Evolutionary conservation across 1,140 invertebrate genomes (phyloP).

Genomic region (Harlomillsia oculata): DNA sequence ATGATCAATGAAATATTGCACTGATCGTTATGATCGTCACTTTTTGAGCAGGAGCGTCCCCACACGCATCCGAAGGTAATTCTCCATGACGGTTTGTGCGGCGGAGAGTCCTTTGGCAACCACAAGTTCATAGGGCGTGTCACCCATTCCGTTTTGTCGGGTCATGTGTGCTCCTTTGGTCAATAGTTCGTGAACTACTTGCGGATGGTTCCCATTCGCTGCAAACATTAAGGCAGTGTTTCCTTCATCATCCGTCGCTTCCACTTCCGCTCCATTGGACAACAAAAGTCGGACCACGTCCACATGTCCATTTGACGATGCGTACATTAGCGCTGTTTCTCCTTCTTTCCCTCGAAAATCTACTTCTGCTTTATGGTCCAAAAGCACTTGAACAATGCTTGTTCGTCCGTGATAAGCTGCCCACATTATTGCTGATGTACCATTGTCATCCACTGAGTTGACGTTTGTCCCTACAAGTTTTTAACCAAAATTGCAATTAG

Average conservation of each 20-base stretch:
- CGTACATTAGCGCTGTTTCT: slow-evolving; percentile 25
- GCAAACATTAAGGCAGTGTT: slow-evolving; percentile 30
- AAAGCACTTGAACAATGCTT: slow-evolving; percentile 11
- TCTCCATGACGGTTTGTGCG: slow-evolving; percentile 31
- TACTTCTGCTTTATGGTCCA: slow-evolving; percentile 21
- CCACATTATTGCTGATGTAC: slow-evolving; percentile 21
- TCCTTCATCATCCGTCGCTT: slow-evolving; percentile 20
- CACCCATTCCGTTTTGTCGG: slow-evolving; percentile 17
- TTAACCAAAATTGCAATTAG: background rate
- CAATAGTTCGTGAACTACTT: slow-evolving; percentile 16
- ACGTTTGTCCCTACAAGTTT: slow-evolving; percentile 22
- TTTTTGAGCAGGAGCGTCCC: no score
- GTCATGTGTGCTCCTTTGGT: slow-evolving; percentile 19
- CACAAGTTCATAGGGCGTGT: slow-evolving; percentile 21
- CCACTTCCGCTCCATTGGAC: slow-evolving; percentile 6
- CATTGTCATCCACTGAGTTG: slow-evolving; percentile 18
- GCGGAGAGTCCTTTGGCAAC: slow-evolving; percentile 19
- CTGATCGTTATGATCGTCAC: no score
- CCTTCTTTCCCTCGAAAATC: slow-evolving; percentile 8
- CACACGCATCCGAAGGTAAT: no score
- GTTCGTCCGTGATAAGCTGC: slow-evolving; percentile 24
- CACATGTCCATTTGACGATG: slow-evolving; percentile 25
- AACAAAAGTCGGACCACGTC: slow-evolving; percentile 22
- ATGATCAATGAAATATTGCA: no score
- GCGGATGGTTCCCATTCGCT: slow-evolving; percentile 21